Evolutionary conservation across 2,888 invertebrate species (phyloP).

Genomic region (Aleiodes alternator): DNA sequence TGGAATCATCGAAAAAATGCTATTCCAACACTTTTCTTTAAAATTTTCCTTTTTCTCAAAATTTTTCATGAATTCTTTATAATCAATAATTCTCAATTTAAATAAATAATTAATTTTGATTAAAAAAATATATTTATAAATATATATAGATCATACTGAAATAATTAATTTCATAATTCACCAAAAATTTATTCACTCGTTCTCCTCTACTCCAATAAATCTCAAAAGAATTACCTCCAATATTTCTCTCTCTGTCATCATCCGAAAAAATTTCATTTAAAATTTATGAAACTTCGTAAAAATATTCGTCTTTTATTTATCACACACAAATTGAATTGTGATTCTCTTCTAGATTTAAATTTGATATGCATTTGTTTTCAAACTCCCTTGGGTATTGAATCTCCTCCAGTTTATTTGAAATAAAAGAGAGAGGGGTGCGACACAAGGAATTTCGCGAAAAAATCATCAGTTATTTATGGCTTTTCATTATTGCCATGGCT

Average conservation of each 20-base stretch:
- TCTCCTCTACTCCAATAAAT: no score
- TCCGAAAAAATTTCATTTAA: background rate
- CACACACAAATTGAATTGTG: constrained; percentile 3
- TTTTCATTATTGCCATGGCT: constrained; percentile 62
- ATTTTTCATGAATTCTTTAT: no score
- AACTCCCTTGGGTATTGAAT: constrained; percentile 68
- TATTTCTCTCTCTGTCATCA: no score
- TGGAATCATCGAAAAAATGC: no score
- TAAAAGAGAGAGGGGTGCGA: background rate
- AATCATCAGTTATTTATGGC: constrained; percentile 74
- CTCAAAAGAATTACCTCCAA: background rate
- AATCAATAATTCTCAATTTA: no score
- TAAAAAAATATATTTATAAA: no score
- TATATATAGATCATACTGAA: no score
- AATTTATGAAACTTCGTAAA: constrained; percentile 8
- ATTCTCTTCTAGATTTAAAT: constrained; percentile 59
- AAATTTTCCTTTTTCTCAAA: no score
- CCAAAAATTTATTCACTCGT: no score
- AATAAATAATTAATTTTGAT: no score
- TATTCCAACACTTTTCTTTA: no score
- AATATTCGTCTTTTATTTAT: background rate
- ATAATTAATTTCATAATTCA: no score
- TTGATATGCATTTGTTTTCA: constrained; percentile 67
- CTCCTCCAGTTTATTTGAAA: constrained; percentile 58
- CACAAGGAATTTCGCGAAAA: constrained; percentile 49